These are phyloP conservation scores for Aptenodytes patagonicus DNA, from an alignment of 2,113 vertebrate genomes.

Conservation along the genomic window DNA sequence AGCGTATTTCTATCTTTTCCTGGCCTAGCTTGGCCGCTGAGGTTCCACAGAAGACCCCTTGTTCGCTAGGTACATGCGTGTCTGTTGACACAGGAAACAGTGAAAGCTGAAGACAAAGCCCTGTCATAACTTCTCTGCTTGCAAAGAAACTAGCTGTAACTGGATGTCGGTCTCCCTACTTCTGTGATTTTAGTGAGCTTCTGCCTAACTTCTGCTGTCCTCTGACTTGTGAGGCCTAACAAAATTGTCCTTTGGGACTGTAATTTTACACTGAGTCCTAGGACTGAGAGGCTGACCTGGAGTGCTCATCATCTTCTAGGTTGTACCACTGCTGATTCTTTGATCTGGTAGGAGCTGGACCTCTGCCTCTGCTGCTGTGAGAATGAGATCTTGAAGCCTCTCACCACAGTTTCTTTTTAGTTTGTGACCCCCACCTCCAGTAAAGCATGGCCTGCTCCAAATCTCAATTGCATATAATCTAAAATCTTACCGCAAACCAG, in stretches of 20 bases:
- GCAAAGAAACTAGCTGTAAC: conserved; percentile 3
- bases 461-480: not conserved
- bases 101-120: not conserved
- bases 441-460: not conserved
- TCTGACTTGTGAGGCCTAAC: not conserved
- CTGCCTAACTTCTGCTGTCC: not conserved
- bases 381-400: not conserved
- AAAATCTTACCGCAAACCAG: not conserved
- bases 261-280: not conserved
- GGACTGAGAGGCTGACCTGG: not conserved
- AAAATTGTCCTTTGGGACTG: not conserved
- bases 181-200: not conserved
- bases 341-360: not conserved
- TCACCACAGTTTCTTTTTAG: not conserved
- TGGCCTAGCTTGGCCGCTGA: not conserved
- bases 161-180: not conserved
- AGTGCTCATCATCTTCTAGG: not conserved
- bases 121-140: not conserved
- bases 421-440: not conserved
- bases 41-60: not conserved
- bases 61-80: not conserved
- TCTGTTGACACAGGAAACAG: not conserved
- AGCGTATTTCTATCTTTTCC: not conserved
- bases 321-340: not conserved
- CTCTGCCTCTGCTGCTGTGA: not conserved